Evolutionary conservation across 2,888 invertebrate species (phyloP).

Genomic region (Zeuzera pyrina): DNA sequence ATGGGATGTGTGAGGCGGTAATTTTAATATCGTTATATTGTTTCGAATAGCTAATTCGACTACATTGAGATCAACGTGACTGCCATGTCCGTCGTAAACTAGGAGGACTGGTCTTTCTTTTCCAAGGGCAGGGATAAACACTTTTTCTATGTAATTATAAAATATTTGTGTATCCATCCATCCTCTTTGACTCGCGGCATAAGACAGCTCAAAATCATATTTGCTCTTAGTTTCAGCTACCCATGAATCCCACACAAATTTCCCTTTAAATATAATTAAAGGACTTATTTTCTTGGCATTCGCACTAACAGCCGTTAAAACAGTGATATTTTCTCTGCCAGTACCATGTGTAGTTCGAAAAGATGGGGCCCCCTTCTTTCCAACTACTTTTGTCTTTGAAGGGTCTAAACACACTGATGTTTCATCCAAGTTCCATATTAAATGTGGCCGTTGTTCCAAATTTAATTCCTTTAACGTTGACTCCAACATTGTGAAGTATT

Average conservation of each 20-base stretch:
- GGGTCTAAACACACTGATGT: conserved; percentile 17
- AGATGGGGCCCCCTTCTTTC: conserved; percentile 9
- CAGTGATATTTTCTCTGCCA: conserved; percentile 13
- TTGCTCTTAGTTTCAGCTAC: conserved; percentile 15
- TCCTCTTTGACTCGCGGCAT: conserved; percentile 11
- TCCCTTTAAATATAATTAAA: conserved; percentile 18
- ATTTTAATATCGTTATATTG: conserved; percentile 20
- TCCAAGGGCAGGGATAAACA: conserved; percentile 21
- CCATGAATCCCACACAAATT: conserved; percentile 20
- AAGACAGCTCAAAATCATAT: conserved; percentile 17
- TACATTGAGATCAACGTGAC: conserved; percentile 18
- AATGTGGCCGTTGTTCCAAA: neutral
- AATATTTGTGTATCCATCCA: conserved; percentile 30
- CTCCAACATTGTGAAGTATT: conserved; percentile 2
- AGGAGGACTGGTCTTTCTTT: conserved; percentile 23
- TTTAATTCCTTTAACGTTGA: conserved; percentile 1
- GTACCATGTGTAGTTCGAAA: conserved; percentile 14
- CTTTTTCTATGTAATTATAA: conserved; percentile 24
- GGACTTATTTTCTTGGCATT: conserved; percentile 1
- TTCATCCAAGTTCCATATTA: conserved; percentile 20
- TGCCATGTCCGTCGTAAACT: conserved; percentile 29
- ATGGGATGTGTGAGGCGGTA: conserved; percentile 23
- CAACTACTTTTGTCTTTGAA: conserved; percentile 20
- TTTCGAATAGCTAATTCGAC: conserved; percentile 13
- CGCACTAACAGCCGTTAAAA: neutral